Percentiles rank a stretch among this genome's conserved stretches.
phyloP scores from a whole-genome alignment of 2,113 vertebrate species.

The Petrocephalus microphthalmus region DNA sequence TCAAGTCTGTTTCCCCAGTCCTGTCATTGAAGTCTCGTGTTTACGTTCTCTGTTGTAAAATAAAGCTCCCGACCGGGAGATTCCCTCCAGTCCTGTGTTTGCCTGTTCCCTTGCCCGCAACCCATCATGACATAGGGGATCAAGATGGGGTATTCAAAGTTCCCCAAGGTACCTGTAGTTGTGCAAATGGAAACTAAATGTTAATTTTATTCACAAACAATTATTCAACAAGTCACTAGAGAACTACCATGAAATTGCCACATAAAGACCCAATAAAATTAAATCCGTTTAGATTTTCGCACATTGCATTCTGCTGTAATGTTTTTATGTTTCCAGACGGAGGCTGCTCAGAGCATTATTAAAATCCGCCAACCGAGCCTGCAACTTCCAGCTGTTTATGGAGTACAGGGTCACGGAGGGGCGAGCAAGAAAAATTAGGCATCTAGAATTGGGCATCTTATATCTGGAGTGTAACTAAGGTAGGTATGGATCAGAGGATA shows the following conservation, averaged over 20 bases:
- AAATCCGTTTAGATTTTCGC: neutral
- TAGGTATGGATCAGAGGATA: neutral
- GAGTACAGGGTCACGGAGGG: neutral
- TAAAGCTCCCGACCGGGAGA: too few species aligned
- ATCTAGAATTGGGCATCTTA: neutral
- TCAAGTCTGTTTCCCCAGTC: too few species aligned
- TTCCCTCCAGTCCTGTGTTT: too few species aligned
- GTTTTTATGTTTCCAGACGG: neutral
- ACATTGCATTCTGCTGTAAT: neutral
- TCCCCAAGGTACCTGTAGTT: too few species aligned
- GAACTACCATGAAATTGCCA: neutral
- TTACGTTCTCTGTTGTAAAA: too few species aligned
- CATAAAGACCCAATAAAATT: neutral
- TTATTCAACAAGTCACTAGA: neutral
- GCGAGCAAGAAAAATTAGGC: neutral
- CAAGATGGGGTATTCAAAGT: neutral
- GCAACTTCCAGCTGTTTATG: neutral
- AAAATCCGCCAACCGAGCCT: neutral
- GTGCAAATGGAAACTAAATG: neutral
- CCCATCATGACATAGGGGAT: too few species aligned
- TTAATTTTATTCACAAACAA: neutral
- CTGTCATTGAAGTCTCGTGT: too few species aligned
- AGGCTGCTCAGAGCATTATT: neutral
- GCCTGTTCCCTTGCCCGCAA: too few species aligned
- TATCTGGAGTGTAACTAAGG: neutral